phyloP scores from a whole-genome alignment of 1,140 invertebrate species.

The Brachionus angularis region DNA sequence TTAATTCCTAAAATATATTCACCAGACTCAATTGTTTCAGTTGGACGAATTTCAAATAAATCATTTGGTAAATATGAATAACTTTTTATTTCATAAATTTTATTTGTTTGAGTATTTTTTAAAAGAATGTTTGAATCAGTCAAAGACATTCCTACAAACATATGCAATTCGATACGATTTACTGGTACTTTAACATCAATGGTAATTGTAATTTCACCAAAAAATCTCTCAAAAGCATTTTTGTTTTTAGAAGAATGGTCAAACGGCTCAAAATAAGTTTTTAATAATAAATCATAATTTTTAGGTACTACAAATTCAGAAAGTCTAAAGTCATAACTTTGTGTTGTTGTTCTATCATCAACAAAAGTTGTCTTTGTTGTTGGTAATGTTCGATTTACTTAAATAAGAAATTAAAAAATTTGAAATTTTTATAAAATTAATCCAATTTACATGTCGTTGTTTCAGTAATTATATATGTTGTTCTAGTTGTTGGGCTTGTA shows the following conservation, averaged over 20 bases:
- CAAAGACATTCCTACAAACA: neutral
- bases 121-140: neutral
- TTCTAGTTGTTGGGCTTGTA: neutral
- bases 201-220: conserved; percentile 7
- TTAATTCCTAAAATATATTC: neutral
- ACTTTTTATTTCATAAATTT: neutral
- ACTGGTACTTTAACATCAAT: neutral
- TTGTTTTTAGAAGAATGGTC: neutral
- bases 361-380: neutral
- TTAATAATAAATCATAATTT: conserved; percentile 20
- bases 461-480: neutral
- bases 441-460: no score
- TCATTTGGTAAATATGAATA: conserved; percentile 10
- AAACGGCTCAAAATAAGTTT: conserved; percentile 13
- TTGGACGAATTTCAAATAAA: neutral
- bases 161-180: neutral
- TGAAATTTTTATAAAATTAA: no score
- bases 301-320: neutral
- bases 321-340: conserved; percentile 26
- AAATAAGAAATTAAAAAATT: neutral
- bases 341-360: neutral
- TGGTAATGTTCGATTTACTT: neutral
- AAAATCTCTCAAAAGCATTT: no score
- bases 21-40: neutral
- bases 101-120: neutral